Conservation (phyloP, 2,113 vertebrate species). For the Arizona elegans region DNA sequence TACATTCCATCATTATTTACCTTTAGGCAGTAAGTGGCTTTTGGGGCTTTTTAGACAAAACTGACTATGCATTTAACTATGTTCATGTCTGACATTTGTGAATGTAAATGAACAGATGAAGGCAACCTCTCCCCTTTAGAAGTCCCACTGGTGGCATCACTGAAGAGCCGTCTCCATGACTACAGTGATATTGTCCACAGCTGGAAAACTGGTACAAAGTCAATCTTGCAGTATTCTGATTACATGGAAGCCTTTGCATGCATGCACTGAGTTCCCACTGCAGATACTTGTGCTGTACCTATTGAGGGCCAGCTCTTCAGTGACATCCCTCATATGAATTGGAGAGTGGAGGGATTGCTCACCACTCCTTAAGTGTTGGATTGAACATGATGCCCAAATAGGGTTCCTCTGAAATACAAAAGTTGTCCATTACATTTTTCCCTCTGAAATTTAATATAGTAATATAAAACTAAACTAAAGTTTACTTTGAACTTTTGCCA, state of each 20-base stretch:
- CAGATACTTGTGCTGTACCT: neutral
- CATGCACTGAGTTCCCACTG: neutral
- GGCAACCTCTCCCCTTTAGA: neutral
- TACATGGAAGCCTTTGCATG: neutral
- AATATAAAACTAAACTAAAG: neutral
- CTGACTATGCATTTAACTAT: neutral
- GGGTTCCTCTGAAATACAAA: neutral
- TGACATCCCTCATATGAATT: neutral
- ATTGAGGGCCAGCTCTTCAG: neutral
- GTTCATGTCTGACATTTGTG: neutral
- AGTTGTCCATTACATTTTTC: neutral
- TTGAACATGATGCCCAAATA: neutral
- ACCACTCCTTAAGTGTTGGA: neutral
- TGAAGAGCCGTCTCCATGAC: neutral
- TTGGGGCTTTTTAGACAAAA: neutral
- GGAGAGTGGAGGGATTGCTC: neutral
- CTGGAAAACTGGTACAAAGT: neutral
- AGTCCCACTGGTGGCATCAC: neutral
- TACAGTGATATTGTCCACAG: neutral
- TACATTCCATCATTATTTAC: conserved; percentile 15
- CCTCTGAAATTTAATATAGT: neutral
- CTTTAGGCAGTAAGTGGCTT: neutral
- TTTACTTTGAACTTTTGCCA: neutral
- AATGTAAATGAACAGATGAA: neutral
- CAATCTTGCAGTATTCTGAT: neutral